These are phyloP conservation scores for Pimpla rufipes DNA, from an alignment of 2,888 invertebrate genomes.

Conservation along the genomic window DNA sequence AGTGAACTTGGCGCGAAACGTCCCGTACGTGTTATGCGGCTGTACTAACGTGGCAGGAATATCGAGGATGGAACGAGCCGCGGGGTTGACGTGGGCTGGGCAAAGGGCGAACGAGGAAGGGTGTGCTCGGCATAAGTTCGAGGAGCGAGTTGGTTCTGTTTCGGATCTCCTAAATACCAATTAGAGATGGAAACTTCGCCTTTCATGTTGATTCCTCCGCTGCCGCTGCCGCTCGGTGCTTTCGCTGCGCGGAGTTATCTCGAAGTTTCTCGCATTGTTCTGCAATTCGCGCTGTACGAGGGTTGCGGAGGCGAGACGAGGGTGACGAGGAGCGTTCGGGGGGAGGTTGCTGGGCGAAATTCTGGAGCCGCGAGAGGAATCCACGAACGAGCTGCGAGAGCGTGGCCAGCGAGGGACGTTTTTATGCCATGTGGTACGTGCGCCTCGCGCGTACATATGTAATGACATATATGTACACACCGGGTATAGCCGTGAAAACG, in stretches of 20 bases:
- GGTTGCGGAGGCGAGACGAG: conserved; percentile 55
- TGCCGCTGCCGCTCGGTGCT: conserved; percentile 64
- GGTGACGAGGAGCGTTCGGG: conserved; percentile 30
- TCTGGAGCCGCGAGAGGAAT: conserved; percentile 51
- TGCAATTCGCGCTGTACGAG: conserved; percentile 71
- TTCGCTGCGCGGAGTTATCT: conserved; percentile 80
- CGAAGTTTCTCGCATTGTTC: conserved; percentile 83
- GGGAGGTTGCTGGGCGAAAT: conserved; percentile 40
- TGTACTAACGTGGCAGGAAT: conserved; percentile 54
- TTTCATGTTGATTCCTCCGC: conserved; percentile 83
- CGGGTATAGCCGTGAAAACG: conserved; percentile 17
- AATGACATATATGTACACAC: conserved; percentile 61
- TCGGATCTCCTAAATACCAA: conserved; percentile 85
- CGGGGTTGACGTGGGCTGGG: conserved; percentile 51
- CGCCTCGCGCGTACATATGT: not conserved
- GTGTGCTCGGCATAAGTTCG: conserved; percentile 65
- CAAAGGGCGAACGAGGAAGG: conserved; percentile 68
- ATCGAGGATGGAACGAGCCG: conserved; percentile 50
- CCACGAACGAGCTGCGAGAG: conserved; percentile 29
- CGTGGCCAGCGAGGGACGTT: conserved; percentile 25
- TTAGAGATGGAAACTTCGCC: conserved; percentile 84
- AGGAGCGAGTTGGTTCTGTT: conserved; percentile 78
- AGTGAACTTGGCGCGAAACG: conserved; percentile 11
- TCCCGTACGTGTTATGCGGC: conserved; percentile 30
- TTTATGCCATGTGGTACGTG: not conserved